Percentiles rank a stretch among this genome's conserved stretches.
phyloP scores from a whole-genome alignment of 2,888 invertebrate genomes.

The Malthinus seriepunctatus region DNA sequence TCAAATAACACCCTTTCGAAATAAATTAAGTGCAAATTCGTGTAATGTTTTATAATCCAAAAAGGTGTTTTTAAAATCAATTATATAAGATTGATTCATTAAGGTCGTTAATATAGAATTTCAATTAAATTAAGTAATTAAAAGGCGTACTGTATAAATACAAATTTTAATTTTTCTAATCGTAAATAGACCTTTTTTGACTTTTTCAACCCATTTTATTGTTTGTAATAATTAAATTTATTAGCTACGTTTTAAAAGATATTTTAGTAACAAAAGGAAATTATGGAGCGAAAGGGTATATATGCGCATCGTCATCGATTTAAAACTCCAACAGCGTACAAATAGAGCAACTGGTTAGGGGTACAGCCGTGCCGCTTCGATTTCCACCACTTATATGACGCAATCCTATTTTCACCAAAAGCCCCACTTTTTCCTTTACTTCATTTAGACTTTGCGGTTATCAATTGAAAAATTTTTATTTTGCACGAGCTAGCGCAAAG shows the following conservation, averaged over 20 bases:
- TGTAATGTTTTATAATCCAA: too few species aligned
- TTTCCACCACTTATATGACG: conserved; percentile 31
- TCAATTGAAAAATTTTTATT: neutral
- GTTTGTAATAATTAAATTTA: neutral
- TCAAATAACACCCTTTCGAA: too few species aligned
- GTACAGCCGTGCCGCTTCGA: conserved; percentile 26
- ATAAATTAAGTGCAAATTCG: too few species aligned
- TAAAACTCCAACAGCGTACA: conserved; percentile 31
- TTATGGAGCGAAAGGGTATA: conserved; percentile 8
- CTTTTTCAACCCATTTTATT: neutral
- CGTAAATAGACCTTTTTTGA: neutral
- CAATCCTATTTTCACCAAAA: conserved; percentile 19
- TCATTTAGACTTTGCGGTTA: neutral
- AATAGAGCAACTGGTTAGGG: conserved; percentile 41
- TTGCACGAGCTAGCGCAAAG: neutral
- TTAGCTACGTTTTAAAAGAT: neutral
- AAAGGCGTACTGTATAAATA: too few species aligned
- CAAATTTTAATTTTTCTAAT: too few species aligned
- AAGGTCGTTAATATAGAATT: neutral
- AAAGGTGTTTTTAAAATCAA: too few species aligned
- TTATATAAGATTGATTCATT: neutral
- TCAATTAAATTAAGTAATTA: neutral
- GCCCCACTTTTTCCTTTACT: conserved; percentile 4
- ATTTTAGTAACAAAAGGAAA: conserved; percentile 12
- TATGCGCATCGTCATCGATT: conserved; percentile 35